Base-by-base conservation (phyloP, 2,113 vertebrate species). In the Holacanthus passer region DNA sequence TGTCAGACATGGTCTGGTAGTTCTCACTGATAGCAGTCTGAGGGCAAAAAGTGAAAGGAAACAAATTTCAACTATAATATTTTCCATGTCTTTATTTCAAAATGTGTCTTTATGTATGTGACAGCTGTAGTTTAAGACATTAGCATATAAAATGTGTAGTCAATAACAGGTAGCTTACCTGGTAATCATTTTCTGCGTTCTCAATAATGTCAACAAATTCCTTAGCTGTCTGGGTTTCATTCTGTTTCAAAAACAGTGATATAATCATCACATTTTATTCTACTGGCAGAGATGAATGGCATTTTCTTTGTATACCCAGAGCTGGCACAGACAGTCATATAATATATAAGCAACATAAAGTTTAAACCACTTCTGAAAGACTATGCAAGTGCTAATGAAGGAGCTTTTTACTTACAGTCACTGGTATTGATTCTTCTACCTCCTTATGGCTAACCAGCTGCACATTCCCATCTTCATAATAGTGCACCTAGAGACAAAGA, bases 371-470 rank as follows among this genome's bases (percentile, higher is more conserved):
- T 58, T 19, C 16, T 67, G 24, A 71, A 41, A 50, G 7, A 55
- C 45, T 35, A 1, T 2, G 1, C 0, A 7, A 37, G n/a, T n/a
- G 12, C 8, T 35, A 7, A 53, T 19, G 2, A 7, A 24, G n/a
- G 7, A n/a, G 1, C 47, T 55, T 47, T 77, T 77, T 78, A 98
- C 98, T 98, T 95, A 99, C 98, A 95, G 94, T 96, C 82, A 98
- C 96, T 76, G 96, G 96, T 95, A 99, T 93, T 78, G 97, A 97
- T 81, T 99, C 97, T 79, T 98, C 97, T 87, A 99, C 95, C 80
- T 99, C 98, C 96, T 99, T 99, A 95, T 99, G 98, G 95, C 98
- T 99, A 93, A 99, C 98, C 92, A 99, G 95, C 89, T 99, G 98
- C 90, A 99, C 98, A 75, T 99, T 99, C 65, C 98, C 98, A 94